Base-by-base conservation (phyloP, 2,888 invertebrate species). In the Trichopoda pennipes region DNA sequence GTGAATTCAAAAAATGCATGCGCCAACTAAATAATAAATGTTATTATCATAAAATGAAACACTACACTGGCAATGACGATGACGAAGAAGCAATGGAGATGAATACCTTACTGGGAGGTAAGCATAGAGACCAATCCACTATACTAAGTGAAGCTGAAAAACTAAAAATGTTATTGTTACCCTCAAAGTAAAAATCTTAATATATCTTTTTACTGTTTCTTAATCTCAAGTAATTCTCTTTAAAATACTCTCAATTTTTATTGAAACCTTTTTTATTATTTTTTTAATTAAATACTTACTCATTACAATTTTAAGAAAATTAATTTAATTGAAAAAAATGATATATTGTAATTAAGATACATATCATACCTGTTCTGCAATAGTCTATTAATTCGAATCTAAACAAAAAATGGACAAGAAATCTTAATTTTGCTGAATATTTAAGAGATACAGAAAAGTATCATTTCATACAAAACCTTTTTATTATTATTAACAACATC, bases 61-160 rank as follows among this genome's bases (percentile, higher is more conserved):
- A 63, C 58, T 74, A 32, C 9, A 75, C 83, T 9, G 64, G 83
- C 9, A 86, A 85, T n/a, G 86, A 86, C 32, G 86, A 87, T 75
- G 86, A 86, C 1, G 42, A 53, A 10, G 85, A 86, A n/a, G 85
- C 87, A n/a, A 86, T 88, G 3, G 91, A 91, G 86, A 87, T 88
- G 86, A 88, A 90, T 77, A 83, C 90, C 0, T 85, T 90, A 55
- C 86, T 89, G 66, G 86, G 86, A 79, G 86, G 80, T 68, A 84
- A 82, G 61, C 83, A 80, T 44, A 85, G 73, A 28, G 87, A 88
- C 69, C 87, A 84, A 58, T 85, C 88, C 7, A 85, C 87, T 38
- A 86, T 89, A 3, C 87, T 92, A 87, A 91, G 90, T 76, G 92
- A 92, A 86, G 90, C 91, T 1, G 91, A 91, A 70, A 92, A 91